Base-by-base conservation (phyloP, 1,140 invertebrate species). In the Cephus cinctus region DNA sequence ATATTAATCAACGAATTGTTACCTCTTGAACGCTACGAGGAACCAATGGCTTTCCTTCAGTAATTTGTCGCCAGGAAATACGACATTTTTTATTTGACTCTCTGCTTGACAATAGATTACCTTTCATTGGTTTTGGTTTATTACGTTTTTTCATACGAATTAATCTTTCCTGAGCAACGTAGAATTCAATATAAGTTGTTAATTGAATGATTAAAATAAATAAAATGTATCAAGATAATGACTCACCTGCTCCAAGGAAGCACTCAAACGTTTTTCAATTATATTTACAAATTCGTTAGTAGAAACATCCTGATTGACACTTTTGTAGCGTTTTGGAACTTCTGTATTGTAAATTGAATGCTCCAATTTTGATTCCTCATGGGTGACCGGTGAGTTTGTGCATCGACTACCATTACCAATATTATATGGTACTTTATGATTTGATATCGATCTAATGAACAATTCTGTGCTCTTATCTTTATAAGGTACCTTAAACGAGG, bases 131-230 rank as follows among this genome's bases (percentile, higher is more conserved):
- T 35, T 63, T 65, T 3, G 59, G 49, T 20, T 54, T 68, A 8
- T 30, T 52, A 42, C 27, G 52, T 20, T 65, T 65, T 23, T 74
- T 76, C 5, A 47, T 50, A 38, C 43, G 53, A 25, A 77, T 70
- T 14, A 57, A 46, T 43, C 59, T 59, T 14, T 75, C 67, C 60
- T 76, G 43, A 2, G 54, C 56, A 15, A 27, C 18, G 32, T 21
- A 5, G 6, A 8, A 27, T 27, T 27, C n/a, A 27, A 27, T 27
- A 27, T n/a, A 27, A 27, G 25, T 6, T 6, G n/a, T 8, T 8
- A 27, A 27, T 27, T 27, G 25, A 27, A 27, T 6, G 25, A 27
- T 27, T 14, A 47, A 45, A 22, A 43, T 42, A 19, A 45, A 40
- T 38, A 34, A 19, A 21, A 34, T 38, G n/a, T n/a, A n/a, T n/a